phyloP scores from a whole-genome alignment of 2,113 vertebrate genomes.

The Scatophagus argus region DNA sequence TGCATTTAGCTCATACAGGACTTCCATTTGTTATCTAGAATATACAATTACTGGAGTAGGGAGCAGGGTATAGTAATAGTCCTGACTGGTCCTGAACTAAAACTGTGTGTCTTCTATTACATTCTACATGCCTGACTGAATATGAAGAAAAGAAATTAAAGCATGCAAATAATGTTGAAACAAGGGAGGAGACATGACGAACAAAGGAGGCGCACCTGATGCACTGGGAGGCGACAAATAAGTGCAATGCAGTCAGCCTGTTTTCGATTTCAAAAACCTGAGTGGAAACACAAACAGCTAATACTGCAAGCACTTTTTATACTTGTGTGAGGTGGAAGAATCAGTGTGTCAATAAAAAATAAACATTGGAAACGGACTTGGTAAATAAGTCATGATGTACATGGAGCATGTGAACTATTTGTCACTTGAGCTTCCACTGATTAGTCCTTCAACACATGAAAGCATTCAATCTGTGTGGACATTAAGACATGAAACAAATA shows the following conservation, averaged over 20 bases:
- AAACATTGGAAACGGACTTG: background rate
- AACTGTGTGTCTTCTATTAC: background rate
- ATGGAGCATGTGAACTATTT: background rate
- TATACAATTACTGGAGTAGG: conserved; percentile 44
- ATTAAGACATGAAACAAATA: too few relatives aligned
- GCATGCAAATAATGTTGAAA: background rate
- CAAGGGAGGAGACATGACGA: background rate
- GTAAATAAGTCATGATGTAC: background rate
- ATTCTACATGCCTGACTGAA: background rate
- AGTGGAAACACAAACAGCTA: background rate
- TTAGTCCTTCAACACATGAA: background rate
- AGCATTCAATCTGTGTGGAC: background rate
- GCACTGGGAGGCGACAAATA: background rate
- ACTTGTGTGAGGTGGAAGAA: background rate
- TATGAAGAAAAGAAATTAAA: background rate
- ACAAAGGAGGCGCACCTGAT: background rate
- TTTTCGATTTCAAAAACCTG: background rate
- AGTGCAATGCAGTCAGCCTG: background rate
- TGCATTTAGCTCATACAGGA: conserved; percentile 36
- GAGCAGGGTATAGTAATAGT: conserved; percentile 13
- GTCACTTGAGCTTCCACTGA: background rate
- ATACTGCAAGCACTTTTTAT: too few relatives aligned
- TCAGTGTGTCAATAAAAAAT: background rate
- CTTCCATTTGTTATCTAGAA: conserved; percentile 36
- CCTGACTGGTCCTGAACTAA: too few relatives aligned